phyloP scores from a whole-genome alignment of 2,113 vertebrate genomes.

The Nematolebias whitei region DNA sequence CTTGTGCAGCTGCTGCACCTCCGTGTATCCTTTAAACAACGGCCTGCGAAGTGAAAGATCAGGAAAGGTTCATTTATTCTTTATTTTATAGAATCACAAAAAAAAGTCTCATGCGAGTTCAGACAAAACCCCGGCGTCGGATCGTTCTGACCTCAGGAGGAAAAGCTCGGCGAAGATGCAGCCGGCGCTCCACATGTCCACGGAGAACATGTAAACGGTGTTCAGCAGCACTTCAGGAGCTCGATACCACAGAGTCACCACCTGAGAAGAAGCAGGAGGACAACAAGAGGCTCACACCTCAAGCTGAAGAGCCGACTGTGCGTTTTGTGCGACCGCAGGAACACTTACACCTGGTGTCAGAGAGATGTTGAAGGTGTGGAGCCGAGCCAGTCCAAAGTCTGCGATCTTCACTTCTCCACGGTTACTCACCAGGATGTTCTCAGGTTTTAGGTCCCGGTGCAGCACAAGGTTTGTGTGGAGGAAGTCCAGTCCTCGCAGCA shows the following conservation, averaged over 20 bases:
- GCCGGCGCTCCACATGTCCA: constrained; percentile 83
- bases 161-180: constrained; percentile 83
- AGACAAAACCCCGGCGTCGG: background rate
- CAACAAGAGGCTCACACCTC: no score
- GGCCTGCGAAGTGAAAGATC: constrained; percentile 61
- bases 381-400: constrained; percentile 81
- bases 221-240: constrained; percentile 82
- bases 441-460: constrained; percentile 82
- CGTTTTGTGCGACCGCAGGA: no score
- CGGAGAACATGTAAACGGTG: constrained; percentile 77
- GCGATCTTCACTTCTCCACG: constrained; percentile 78
- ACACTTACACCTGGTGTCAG: constrained; percentile 82
- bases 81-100: background rate
- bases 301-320: no score
- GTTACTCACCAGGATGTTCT: constrained; percentile 80
- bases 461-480: constrained; percentile 80
- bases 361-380: constrained; percentile 77
- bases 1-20: constrained; percentile 79
- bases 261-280: constrained; percentile 53
- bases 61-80: background rate
- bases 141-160: constrained; percentile 69
- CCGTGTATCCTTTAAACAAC: constrained; percentile 72
- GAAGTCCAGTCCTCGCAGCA: constrained; percentile 81
- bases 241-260: constrained; percentile 83
- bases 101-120: no score